These are phyloP conservation scores for Discoglossus pictus DNA, from an alignment of 2,797 vertebrate species.

Conservation along the genomic window DNA sequence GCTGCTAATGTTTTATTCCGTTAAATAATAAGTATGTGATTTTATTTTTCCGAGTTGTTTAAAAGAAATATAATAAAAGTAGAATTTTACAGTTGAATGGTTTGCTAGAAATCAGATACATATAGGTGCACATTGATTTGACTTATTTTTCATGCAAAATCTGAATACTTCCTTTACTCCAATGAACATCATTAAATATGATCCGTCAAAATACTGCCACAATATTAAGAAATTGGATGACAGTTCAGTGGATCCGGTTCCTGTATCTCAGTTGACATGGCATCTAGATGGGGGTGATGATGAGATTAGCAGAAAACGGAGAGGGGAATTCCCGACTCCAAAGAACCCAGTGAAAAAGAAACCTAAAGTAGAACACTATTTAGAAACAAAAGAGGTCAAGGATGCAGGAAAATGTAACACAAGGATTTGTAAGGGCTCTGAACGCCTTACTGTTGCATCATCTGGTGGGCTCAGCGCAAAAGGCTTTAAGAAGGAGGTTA, in stretches of 20 bases:
- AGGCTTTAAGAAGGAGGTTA: background rate
- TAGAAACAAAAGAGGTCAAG: background rate
- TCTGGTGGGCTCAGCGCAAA: background rate
- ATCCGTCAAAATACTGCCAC: constrained; percentile 95
- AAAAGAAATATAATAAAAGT: too few species aligned
- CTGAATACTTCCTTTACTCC: constrained; percentile 68
- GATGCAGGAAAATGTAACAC: too few species aligned
- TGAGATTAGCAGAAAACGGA: constrained; percentile 77
- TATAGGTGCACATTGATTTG: too few species aligned
- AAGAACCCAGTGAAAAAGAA: constrained; percentile 64
- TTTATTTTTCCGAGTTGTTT: too few species aligned
- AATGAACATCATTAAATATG: constrained; percentile 82
- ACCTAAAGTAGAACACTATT: constrained; percentile 38
- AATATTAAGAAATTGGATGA: constrained; percentile 84
- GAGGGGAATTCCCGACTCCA: constrained; percentile 74
- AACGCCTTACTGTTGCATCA: background rate
- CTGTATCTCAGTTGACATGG: constrained; percentile 85
- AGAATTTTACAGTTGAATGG: too few species aligned
- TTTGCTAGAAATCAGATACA: too few species aligned
- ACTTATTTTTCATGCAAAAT: background rate
- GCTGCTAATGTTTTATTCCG: too few species aligned
- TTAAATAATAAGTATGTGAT: too few species aligned
- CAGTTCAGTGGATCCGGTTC: constrained; percentile 54
- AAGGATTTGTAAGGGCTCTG: too few species aligned
- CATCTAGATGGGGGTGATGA: constrained; percentile 74